Evolutionary conservation across 2,888 invertebrate genomes (phyloP).

Genomic region (Amaurobius ferox): DNA sequence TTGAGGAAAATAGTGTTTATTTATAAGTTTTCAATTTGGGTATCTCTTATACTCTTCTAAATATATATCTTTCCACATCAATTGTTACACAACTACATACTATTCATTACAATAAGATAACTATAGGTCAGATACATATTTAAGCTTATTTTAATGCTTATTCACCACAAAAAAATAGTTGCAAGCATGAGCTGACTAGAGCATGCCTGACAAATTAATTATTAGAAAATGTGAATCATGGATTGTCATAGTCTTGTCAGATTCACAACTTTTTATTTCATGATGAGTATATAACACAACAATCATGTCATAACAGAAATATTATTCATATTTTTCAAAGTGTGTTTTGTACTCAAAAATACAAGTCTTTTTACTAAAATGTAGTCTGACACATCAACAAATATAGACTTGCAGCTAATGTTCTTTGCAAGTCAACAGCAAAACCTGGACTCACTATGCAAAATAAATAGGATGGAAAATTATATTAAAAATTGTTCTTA

Average conservation of each 20-base stretch:
- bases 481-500: too few relatives aligned
- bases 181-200: slow-evolving; percentile 47
- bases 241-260: slow-evolving; percentile 44
- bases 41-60: neutral
- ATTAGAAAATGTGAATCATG: slow-evolving; percentile 48
- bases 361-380: neutral
- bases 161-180: slow-evolving; percentile 51
- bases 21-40: too few relatives aligned
- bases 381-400: too few relatives aligned
- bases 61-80: neutral
- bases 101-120: neutral
- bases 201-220: slow-evolving; percentile 45
- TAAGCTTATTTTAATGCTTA: slow-evolving; percentile 18
- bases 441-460: too few relatives aligned
- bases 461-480: too few relatives aligned
- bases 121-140: slow-evolving; percentile 38
- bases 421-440: neutral
- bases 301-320: neutral
- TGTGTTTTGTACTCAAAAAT: neutral
- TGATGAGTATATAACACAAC: neutral
- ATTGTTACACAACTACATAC: neutral
- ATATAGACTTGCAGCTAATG: too few relatives aligned
- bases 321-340: neutral
- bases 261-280: neutral
- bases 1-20: too few relatives aligned